A percentile compares a stretch with the other conserved stretches of the same genome.
These are phyloP conservation scores for Patella depressa DNA, from an alignment of 2,888 invertebrate genomes.

Conservation along the genomic window DNA sequence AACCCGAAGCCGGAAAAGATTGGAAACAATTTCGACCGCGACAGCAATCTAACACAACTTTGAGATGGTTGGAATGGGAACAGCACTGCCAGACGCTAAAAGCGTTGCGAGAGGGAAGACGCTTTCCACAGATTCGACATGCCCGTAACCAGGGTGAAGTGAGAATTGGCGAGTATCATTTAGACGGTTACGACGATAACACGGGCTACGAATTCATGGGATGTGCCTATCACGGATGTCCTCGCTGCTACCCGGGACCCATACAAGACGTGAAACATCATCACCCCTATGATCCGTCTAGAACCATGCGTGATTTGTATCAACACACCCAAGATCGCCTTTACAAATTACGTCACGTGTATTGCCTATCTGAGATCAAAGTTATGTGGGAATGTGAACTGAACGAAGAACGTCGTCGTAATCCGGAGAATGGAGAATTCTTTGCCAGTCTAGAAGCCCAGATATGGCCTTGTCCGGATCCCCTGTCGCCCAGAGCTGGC, in stretches of 20 bases:
- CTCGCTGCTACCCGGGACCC: background rate
- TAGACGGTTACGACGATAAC: no score
- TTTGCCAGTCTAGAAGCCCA: background rate
- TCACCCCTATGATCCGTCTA: background rate
- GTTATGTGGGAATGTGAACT: background rate
- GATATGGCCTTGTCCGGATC: background rate
- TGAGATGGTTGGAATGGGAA: background rate
- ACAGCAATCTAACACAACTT: background rate
- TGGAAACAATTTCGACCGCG: background rate
- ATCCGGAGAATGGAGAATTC: background rate
- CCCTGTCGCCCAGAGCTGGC: background rate
- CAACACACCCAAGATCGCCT: background rate
- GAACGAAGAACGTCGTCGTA: background rate
- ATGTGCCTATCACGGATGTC: background rate
- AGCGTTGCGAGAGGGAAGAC: no score
- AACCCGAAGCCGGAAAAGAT: no score
- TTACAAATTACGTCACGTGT: background rate
- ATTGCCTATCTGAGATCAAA: background rate
- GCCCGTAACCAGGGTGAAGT: no score
- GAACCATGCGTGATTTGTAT: background rate
- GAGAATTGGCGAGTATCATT: no score
- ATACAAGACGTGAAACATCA: background rate
- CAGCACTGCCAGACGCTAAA: background rate
- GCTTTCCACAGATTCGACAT: no score
- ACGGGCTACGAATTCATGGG: background rate